phyloP scores from a whole-genome alignment of 2,797 vertebrate genomes.

The Tangara arthus region DNA sequence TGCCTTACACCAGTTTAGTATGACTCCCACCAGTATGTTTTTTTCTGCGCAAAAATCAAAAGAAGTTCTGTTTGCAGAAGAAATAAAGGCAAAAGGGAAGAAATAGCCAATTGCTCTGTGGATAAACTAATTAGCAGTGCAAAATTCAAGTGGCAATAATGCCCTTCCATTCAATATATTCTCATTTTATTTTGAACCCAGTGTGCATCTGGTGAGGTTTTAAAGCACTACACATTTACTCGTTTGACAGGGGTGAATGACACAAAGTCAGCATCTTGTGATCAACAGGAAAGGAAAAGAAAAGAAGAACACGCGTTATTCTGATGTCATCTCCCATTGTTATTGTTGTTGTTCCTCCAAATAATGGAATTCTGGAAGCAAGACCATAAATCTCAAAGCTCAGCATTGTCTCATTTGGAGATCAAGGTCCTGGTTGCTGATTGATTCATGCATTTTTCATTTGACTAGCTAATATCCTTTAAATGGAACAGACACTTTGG shows the following conservation, averaged over 20 bases:
- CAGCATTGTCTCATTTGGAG: slow-evolving; percentile 61
- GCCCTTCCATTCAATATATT: background rate
- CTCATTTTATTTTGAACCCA: slow-evolving; percentile 4
- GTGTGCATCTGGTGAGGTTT: background rate
- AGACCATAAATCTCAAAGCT: slow-evolving; percentile 73
- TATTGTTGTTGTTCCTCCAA: slow-evolving; percentile 70
- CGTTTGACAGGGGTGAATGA: slow-evolving; percentile 45
- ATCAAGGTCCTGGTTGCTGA: slow-evolving; percentile 63
- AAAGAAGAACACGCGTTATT: slow-evolving; percentile 12
- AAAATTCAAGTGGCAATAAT: background rate
- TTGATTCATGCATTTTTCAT: slow-evolving; percentile 68
- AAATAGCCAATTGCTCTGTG: background rate
- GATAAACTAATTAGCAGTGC: background rate
- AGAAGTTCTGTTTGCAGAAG: background rate
- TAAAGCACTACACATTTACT: slow-evolving; percentile 13
- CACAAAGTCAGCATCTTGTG: slow-evolving; percentile 71
- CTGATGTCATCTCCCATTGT: slow-evolving; percentile 72
- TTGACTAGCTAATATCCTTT: slow-evolving; percentile 72
- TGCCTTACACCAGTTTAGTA: background rate
- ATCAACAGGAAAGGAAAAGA: slow-evolving; percentile 58
- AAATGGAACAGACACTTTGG: slow-evolving; percentile 60
- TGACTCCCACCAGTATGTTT: background rate
- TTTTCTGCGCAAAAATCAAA: background rate
- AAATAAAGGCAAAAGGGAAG: background rate
- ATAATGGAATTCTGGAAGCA: slow-evolving; percentile 71